A percentile compares a stretch with the other conserved stretches of the same genome.
Evolutionary conservation across 1,140 invertebrate genomes (phyloP).

Genomic region (Dufourea novaeangliae): DNA sequence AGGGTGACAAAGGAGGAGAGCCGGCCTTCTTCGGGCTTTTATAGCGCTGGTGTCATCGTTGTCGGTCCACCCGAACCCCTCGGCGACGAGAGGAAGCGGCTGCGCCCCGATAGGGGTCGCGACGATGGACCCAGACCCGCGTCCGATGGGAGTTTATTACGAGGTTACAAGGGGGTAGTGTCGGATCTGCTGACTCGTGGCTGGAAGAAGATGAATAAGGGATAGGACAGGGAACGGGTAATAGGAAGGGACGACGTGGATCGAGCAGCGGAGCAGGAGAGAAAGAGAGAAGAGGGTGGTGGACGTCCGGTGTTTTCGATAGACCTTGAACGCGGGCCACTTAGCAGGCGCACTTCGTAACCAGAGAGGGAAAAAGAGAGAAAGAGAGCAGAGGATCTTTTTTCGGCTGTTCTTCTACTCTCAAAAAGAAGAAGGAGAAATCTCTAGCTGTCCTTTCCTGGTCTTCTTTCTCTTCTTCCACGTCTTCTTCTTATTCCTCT

Average conservation of each 20-base stretch:
- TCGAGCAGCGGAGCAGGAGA: slow-evolving; percentile 12
- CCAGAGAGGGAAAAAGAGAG: slow-evolving; percentile 14
- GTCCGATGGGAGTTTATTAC: slow-evolving; percentile 63
- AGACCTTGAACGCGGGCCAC: slow-evolving; percentile 67
- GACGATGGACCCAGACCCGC: slow-evolving; percentile 42
- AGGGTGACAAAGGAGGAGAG: slow-evolving; percentile 59
- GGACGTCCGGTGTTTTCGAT: slow-evolving; percentile 61
- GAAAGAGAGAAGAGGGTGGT: slow-evolving; percentile 37
- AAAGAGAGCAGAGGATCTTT: slow-evolving; percentile 29
- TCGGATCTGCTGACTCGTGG: slow-evolving; percentile 56
- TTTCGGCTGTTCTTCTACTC: slow-evolving; percentile 50
- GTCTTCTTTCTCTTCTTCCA: not conserved
- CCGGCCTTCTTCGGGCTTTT: slow-evolving; percentile 27
- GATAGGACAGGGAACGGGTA: slow-evolving; percentile 1
- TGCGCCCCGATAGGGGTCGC: slow-evolving; percentile 33
- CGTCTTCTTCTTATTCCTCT: not conserved
- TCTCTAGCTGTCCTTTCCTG: not conserved
- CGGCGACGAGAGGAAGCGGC: slow-evolving; percentile 36
- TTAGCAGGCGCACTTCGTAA: slow-evolving; percentile 70
- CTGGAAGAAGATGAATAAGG: slow-evolving; percentile 55
- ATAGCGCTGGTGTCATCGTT: slow-evolving; percentile 38
- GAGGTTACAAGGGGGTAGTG: slow-evolving; percentile 50
- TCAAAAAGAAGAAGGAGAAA: not conserved
- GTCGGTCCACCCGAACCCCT: slow-evolving; percentile 15
- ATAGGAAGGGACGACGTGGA: not conserved